These are phyloP conservation scores for Umimayanthus kanabou DNA, from an alignment of 92 coral and sea anemone genomes.

Conservation along the genomic window DNA sequence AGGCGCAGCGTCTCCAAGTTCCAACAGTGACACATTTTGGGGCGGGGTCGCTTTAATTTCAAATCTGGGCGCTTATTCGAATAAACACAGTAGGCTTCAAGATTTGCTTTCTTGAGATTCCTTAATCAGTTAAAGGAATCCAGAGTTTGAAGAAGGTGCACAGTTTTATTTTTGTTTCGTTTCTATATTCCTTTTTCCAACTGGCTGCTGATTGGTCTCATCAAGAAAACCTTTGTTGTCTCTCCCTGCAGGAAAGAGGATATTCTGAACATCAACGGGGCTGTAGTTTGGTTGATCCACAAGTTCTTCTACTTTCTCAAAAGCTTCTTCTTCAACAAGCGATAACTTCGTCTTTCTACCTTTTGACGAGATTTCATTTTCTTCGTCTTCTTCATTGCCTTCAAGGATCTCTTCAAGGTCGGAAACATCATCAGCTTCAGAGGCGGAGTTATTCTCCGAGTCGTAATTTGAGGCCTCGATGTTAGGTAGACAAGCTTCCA, in stretches of 20 bases:
- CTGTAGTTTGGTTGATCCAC: neutral
- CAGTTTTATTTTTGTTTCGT: neutral
- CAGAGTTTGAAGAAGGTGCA: neutral
- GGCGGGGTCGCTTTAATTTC: no score
- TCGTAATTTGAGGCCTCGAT: neutral
- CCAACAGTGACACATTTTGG: no score
- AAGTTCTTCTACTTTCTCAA: neutral
- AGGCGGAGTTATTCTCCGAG: slow-evolving; percentile 15
- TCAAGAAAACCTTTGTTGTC: slow-evolving; percentile 14
- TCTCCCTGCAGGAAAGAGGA: neutral
- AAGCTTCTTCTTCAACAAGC: neutral
- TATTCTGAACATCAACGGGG: neutral
- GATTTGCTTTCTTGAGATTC: no score
- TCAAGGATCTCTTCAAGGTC: neutral
- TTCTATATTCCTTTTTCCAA: neutral
- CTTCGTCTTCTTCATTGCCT: neutral
- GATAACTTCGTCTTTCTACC: neutral
- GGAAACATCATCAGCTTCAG: neutral
- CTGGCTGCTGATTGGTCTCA: neutral
- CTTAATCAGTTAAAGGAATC: no score
- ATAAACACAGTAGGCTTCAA: no score
- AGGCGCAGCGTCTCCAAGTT: no score
- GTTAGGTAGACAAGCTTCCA: slow-evolving; percentile 20
- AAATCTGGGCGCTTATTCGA: no score
- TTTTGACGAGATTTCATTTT: neutral